Evolutionary conservation across 2,888 invertebrate species (phyloP).

Genomic region (Tiphia femorata): DNA sequence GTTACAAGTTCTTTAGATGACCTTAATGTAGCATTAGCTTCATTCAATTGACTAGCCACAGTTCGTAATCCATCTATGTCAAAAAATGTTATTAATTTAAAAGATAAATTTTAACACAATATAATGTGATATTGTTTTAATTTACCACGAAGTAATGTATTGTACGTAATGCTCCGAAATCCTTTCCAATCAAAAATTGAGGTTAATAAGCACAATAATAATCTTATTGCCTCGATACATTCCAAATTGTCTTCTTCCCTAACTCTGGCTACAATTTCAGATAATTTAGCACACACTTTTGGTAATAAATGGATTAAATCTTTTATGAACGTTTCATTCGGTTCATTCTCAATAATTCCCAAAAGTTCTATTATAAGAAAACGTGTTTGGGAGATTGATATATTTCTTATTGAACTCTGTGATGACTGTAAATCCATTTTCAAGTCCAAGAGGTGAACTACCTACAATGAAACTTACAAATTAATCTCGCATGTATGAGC

Average conservation of each 20-base stretch:
- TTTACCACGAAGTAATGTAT: conserved; percentile 59
- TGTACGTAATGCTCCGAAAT: conserved; percentile 70
- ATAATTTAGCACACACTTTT: conserved; percentile 69
- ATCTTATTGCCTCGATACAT: conserved; percentile 70
- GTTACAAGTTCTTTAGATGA: conserved; percentile 62
- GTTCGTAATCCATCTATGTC: conserved; percentile 55
- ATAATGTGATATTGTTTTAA: conserved; percentile 6
- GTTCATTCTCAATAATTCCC: conserved; percentile 55
- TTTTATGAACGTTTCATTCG: conserved; percentile 50
- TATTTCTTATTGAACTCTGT: conserved; percentile 32
- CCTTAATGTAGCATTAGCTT: conserved; percentile 48
- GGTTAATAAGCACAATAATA: conserved; percentile 72
- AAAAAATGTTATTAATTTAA: conserved; percentile 2
- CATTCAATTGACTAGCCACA: conserved; percentile 55
- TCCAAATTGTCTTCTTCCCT: conserved; percentile 45
- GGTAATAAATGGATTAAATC: conserved; percentile 69
- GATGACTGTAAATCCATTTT: conserved; percentile 45
- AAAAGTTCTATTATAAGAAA: conserved; percentile 63
- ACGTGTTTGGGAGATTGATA: conserved; percentile 61
- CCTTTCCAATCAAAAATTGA: conserved; percentile 77
- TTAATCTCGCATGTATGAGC: too few relatives aligned
- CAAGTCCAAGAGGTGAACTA: conserved; percentile 57
- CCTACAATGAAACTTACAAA: conserved; percentile 36
- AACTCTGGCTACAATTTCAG: conserved; percentile 59
- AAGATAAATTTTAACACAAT: conserved; percentile 15